phyloP scores from a whole-genome alignment of 2,888 invertebrate species.

The Luffia ferchaultella region DNA sequence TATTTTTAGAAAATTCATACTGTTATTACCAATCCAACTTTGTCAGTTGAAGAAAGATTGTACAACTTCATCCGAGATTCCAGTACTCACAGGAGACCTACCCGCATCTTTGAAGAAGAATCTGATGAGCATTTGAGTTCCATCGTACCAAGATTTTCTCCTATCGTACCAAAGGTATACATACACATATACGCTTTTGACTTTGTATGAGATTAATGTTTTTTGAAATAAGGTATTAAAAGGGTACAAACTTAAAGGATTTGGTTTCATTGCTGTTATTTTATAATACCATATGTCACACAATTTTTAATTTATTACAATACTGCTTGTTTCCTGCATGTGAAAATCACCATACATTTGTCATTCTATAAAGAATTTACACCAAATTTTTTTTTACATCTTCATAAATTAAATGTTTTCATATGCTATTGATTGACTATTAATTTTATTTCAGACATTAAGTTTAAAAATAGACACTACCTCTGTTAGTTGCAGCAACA shows the following conservation, averaged over 20 bases:
- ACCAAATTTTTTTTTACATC: no score
- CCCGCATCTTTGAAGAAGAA: slow-evolving; percentile 13
- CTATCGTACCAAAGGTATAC: slow-evolving; percentile 83
- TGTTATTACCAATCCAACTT: slow-evolving; percentile 65
- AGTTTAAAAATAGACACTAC: slow-evolving; percentile 77
- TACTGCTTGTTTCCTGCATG: no score
- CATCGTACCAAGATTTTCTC: slow-evolving; percentile 71
- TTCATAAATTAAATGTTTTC: no score
- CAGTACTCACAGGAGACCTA: slow-evolving; percentile 24
- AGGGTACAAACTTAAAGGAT: no score
- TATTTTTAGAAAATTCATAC: slow-evolving; percentile 71
- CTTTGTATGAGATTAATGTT: neutral
- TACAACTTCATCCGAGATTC: slow-evolving; percentile 54
- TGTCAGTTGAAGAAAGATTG: slow-evolving; percentile 65
- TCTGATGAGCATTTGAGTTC: slow-evolving; percentile 37
- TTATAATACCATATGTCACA: no score
- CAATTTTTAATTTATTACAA: no score
- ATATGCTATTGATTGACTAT: no score
- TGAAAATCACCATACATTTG: no score
- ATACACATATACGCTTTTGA: slow-evolving; percentile 1
- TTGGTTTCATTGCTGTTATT: no score
- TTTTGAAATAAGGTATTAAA: neutral
- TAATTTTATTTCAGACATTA: slow-evolving; percentile 72
- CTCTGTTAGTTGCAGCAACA: slow-evolving; percentile 73
- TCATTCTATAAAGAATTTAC: no score